Evolutionary conservation across 1,140 invertebrate species (phyloP), one percentile per base, ranked within the genome.

Genomic region (Aethina tumida): DNA sequence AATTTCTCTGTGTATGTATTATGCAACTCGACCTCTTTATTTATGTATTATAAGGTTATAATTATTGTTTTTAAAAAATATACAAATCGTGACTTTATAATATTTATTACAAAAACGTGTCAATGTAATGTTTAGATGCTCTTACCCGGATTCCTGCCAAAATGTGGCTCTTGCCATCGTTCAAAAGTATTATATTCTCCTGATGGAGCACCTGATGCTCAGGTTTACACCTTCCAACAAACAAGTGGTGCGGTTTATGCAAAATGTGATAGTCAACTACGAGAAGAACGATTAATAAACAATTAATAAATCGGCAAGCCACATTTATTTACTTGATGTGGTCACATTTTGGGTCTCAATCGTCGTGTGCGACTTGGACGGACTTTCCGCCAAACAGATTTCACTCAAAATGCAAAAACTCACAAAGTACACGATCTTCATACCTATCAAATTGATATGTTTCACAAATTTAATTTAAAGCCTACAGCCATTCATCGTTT

Each of bases 151-250:
- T 57, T 28, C 45, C 38, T 8, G 51, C 54, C 33, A 36, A 36
- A 6, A 55, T 44, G 10, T 50, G 47, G 35, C 49, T 57, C 30
- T 50, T 49, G 1, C 49, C 53, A 38, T 55, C 51, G 28, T 55
- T 57, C 19, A 49, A 49, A 12, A 59, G 18, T 35, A 57, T 45
- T 15, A 59, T 46, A 26, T 53, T 55, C 43, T 59, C 56, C 10
- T 51, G 43, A 25, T 59, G 55, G 9, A 57, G 24, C 10, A 56
- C 20, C 12, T 38, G 27, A 29, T 54, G 35, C 6, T 47, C 40
- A n/a, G 43, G 42, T 9, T 28, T 42, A 39, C 54, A 56, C 42
- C 52, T 35, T 7, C 55, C 56, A 6, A 57, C 47, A 20, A 55
- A 48, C 5, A 57, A 35, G 42, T 55, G 40, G 34, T 57, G 53